Evolutionary conservation across 2,797 vertebrate species (phyloP), one percentile per base, ranked within the genome.

Genomic region (Gymnothorax reevesii): DNA sequence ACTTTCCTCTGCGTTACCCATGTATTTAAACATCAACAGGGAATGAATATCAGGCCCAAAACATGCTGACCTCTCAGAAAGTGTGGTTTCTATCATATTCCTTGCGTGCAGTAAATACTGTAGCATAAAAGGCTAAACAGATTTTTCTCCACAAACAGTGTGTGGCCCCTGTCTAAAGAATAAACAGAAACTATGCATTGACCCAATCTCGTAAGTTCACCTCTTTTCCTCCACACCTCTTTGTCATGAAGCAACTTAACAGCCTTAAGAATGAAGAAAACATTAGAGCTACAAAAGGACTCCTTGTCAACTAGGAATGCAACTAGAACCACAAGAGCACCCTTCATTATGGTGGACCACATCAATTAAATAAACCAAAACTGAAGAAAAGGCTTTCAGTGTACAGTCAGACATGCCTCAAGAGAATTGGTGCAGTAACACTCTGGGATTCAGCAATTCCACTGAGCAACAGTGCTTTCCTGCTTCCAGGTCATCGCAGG

Each of bases 291-390:
- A 73, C 54, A 75, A 20, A 27, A 66, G 77, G 75, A 8, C 79
- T 54, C 49, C 3, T 27, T n/a, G 49, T 27, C 82, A 77, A 83
- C 59, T 83, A 55, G 42, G 75, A 84, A 62, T 42, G 83, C 83
- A 77, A 83, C 83, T 52, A 0, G 87, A 91, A 86, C 91, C 89
- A 86, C 88, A 86, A 87, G 88, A 92, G 89, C 88, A 90, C 90
- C 90, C 85, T 92, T 90, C 90, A 92, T 90, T 86, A 89, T 88
- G 85, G 91, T 60, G 91, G 87, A 90, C 92, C 88, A 83, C 86
- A 92, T 82, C 83, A 82, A 89, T 91, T 91, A 82, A 86, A 84
- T 83, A 93, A 93, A 92, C 91, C 94, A 88, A 92, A 0, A 91
- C 89, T 89, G 73, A 91, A 92, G 92, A 89, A 85, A 12, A 88